Conservation (phyloP, 1,140 invertebrate genomes). For the Aphaenogaster rudis region DNA sequence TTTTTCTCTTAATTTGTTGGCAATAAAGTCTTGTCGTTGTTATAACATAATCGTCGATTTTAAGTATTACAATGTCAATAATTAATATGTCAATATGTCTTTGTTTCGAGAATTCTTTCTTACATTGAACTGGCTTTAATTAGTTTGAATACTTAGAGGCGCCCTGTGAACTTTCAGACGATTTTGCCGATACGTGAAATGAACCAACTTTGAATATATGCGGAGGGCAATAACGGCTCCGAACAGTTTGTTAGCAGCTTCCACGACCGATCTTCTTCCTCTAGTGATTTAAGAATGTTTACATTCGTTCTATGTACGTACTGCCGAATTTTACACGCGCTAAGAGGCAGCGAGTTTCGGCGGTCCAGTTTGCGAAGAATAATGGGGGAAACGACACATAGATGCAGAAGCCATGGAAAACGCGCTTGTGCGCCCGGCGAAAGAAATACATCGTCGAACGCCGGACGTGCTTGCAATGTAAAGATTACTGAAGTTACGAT, state of each 20-base stretch:
- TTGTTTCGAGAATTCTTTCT: background rate
- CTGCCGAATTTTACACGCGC: conserved; percentile 47
- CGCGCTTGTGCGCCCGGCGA: conserved; percentile 17
- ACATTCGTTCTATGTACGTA: conserved; percentile 33
- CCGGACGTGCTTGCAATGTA: conserved; percentile 58
- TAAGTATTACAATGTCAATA: background rate
- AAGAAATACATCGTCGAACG: conserved; percentile 68
- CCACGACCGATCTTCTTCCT: conserved; percentile 1
- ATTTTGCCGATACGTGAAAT: conserved; percentile 41
- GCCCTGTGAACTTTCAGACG: conserved; percentile 8
- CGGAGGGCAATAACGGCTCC: conserved; percentile 27
- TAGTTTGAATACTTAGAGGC: conserved; percentile 11
- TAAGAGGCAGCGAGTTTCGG: conserved; percentile 39
- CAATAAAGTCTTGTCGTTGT: background rate
- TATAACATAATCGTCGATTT: background rate
- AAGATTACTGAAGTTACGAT: conserved; percentile 61
- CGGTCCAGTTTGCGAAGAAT: conserved; percentile 65
- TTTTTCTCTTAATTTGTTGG: background rate
- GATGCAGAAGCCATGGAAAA: background rate
- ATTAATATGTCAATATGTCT: no score
- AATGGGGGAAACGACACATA: conserved; percentile 20
- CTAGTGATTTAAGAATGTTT: conserved; percentile 39
- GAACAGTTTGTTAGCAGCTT: background rate
- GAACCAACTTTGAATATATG: conserved; percentile 27
- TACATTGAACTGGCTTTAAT: background rate